Evolutionary conservation across 1,140 invertebrate genomes (phyloP).

Genomic region (Nebria ingens): DNA sequence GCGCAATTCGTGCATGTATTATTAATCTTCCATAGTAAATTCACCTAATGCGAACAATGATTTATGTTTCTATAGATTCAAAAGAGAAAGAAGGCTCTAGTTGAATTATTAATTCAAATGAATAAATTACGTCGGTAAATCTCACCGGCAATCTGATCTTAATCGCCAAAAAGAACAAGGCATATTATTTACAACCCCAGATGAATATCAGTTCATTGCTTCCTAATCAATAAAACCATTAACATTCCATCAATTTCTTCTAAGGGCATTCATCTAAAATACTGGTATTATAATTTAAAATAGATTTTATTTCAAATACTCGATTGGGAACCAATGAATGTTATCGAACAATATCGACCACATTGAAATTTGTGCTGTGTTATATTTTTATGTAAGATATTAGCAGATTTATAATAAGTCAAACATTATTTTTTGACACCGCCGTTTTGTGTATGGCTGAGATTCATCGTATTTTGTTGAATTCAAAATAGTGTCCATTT

Average conservation of each 20-base stretch:
- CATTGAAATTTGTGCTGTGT: conserved; percentile 19
- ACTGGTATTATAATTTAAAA: neutral
- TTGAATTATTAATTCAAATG: conserved; percentile 29
- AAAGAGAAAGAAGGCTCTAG: conserved; percentile 40
- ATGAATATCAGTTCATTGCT: conserved; percentile 4
- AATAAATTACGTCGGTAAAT: neutral
- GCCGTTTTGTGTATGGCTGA: conserved; percentile 1
- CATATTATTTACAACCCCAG: conserved; percentile 7
- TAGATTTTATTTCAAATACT: neutral
- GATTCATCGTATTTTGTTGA: neutral
- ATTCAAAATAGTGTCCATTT: neutral
- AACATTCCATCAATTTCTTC: neutral
- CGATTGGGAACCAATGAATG: neutral
- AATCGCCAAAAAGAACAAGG: neutral
- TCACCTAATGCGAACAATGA: no score
- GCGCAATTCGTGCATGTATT: no score
- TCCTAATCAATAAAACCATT: neutral
- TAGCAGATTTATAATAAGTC: conserved; percentile 5
- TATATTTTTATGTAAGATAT: conserved; percentile 19
- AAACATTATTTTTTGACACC: conserved; percentile 9
- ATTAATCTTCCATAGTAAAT: no score
- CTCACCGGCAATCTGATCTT: neutral
- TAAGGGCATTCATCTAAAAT: no score
- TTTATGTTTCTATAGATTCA: conserved; percentile 35
- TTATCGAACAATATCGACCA: conserved; percentile 4